Evolutionary conservation across 2,113 vertebrate species (phyloP).

Genomic region (Sclerurus mexicanus): DNA sequence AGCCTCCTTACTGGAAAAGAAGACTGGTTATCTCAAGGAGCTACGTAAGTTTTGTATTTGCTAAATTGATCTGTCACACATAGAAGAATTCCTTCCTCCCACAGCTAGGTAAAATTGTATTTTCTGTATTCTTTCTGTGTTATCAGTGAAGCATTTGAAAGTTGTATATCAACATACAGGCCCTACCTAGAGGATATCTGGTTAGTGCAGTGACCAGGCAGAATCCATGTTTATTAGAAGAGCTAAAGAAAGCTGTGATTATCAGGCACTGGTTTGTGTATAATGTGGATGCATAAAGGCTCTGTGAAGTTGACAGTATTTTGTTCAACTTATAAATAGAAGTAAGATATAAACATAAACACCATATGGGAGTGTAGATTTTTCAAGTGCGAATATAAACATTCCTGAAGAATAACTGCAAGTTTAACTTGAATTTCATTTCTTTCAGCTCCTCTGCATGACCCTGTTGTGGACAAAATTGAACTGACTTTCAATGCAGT

Average conservation of each 20-base stretch:
- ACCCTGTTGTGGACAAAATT: background rate
- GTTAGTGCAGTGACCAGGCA: background rate
- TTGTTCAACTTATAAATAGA: background rate
- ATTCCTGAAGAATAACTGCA: background rate
- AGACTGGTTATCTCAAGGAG: constrained; percentile 59
- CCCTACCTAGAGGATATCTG: background rate
- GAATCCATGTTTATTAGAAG: background rate
- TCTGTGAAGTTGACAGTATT: background rate
- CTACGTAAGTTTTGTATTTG: constrained; percentile 47
- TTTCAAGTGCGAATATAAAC: background rate
- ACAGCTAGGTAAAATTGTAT: background rate
- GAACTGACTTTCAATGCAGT: constrained; percentile 45
- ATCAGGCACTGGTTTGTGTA: background rate
- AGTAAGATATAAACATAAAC: background rate
- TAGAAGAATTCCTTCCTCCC: background rate
- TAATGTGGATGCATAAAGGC: background rate
- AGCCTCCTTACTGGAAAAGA: constrained; percentile 45
- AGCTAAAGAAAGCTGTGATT: background rate
- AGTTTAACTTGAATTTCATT: background rate
- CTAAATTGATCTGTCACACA: background rate
- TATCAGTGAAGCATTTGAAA: background rate
- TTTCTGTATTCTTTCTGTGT: background rate
- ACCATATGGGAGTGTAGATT: background rate
- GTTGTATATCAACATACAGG: background rate
- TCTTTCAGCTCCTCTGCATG: constrained; percentile 47